These are phyloP conservation scores for Drosophila kikkawai DNA, from an alignment of 1,140 invertebrate genomes.

Conservation along the genomic window DNA sequence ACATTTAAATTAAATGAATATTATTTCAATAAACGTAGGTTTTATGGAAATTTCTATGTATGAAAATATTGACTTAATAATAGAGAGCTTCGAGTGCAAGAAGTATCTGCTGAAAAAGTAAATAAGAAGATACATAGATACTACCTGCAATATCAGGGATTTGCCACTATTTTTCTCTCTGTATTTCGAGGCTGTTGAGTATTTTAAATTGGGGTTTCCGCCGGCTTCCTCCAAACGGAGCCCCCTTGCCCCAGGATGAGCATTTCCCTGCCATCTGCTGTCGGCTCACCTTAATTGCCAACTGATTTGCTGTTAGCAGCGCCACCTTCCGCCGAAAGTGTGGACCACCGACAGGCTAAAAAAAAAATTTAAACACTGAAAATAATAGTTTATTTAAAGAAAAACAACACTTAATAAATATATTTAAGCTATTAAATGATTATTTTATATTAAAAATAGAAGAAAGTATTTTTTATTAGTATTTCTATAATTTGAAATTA, in stretches of 20 bases:
- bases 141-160: not conserved
- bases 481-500: too few relatives aligned
- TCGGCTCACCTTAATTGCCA: slow-evolving; percentile 42
- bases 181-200: not conserved
- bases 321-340: slow-evolving; percentile 48
- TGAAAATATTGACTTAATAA: too few relatives aligned
- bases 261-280: slow-evolving; percentile 27
- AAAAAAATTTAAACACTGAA: not conserved
- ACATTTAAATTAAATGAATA: too few relatives aligned
- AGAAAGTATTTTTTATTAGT: too few relatives aligned
- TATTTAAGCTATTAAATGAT: too few relatives aligned
- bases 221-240: not conserved
- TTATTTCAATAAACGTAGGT: too few relatives aligned
- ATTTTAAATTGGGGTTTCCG: slow-evolving; percentile 3
- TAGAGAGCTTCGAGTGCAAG: too few relatives aligned
- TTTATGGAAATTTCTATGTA: too few relatives aligned
- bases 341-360: slow-evolving; percentile 46
- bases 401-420: too few relatives aligned
- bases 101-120: too few relatives aligned
- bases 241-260: not conserved
- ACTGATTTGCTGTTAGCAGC: slow-evolving; percentile 52
- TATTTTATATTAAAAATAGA: too few relatives aligned
- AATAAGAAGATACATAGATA: not conserved
- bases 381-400: not conserved
- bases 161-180: not conserved